Evolutionary conservation across 2,797 vertebrate genomes (phyloP), one percentile per base, ranked within the genome.

Genomic region (Echeneis naucrates): DNA sequence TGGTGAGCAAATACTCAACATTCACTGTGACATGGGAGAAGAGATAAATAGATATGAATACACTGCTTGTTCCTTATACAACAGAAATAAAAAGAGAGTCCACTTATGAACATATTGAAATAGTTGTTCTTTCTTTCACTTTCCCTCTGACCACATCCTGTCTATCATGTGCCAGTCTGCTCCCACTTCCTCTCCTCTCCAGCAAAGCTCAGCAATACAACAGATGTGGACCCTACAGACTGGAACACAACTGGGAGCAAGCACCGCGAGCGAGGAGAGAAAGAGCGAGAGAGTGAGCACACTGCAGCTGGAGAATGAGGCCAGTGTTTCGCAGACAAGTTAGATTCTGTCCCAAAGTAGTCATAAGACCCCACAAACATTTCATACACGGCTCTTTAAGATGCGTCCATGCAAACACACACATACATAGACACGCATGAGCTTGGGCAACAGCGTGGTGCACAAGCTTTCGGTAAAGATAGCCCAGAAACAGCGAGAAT

Each of bases 131-230:
- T 85, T 53, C 68, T 89, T 87, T 90, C 72, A 82, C 83, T 88
- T 82, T 92, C 76, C 54, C 51, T 69, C 73, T 85, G 66, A 90
- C 91, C 92, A 94, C 90, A 92, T 95, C 93, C 92, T 85, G 89
- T 85, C 84, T 79, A 78, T 93, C 94, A 93, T 88, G 88, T 75
- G 93, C 78, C 80, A 81, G 92, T 94, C 94, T 95, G 91, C 92
- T 95, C 89, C 91, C 92, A 93, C 94, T 95, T 95, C 94, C 94
- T 92, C 91, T 82, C 71, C 81, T 71, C 88, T 89, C 81, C 84
- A 81, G 83, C 85, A 77, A 76, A 84, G 86, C 88, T 90, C 87
- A 87, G 87, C 84, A 86, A 85, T 83, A 62, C 78, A 85, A 52
- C 89, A 90, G 81, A 86, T 85, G 87, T 88, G 74, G 72, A 80